These are phyloP conservation scores for Rhynchophorus ferrugineus DNA, from an alignment of 1,140 invertebrate species.

Conservation along the genomic window DNA sequence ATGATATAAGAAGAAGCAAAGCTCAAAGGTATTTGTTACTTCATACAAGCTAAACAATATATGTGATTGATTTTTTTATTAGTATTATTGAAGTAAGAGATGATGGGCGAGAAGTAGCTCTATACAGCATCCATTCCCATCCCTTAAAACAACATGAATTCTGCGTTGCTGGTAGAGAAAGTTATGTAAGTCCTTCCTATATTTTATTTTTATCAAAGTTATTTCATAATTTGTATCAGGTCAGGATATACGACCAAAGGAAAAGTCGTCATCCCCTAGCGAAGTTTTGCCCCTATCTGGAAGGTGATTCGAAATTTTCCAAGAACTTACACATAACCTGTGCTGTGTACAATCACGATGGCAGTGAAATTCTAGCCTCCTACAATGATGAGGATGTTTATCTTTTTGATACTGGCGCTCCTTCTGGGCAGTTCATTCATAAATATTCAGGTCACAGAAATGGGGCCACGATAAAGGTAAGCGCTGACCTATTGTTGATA, in stretches of 20 bases:
- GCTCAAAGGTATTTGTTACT: constrained; percentile 50
- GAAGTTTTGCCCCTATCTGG: constrained; percentile 29
- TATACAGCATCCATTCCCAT: constrained; percentile 84
- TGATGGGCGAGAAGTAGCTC: constrained; percentile 51
- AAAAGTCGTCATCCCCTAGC: constrained; percentile 31
- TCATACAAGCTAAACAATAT: neutral
- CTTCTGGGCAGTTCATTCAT: constrained; percentile 50
- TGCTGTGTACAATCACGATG: constrained; percentile 86
- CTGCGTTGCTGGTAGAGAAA: constrained; percentile 66
- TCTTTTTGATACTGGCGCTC: constrained; percentile 65
- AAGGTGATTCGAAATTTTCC: constrained; percentile 16
- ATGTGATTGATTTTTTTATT: constrained; percentile 18
- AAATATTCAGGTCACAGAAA: constrained; percentile 75
- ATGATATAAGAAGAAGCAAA: constrained; percentile 69
- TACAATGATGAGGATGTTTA: constrained; percentile 94
- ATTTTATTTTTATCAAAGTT: neutral
- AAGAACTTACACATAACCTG: constrained; percentile 64
- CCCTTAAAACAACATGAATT: constrained; percentile 72
- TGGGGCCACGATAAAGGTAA: constrained; percentile 69
- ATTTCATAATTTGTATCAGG: constrained; percentile 5
- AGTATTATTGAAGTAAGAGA: constrained; percentile 62
- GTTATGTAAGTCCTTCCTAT: constrained; percentile 5
- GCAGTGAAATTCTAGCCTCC: constrained; percentile 80
- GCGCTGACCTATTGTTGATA: neutral
- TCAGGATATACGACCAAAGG: constrained; percentile 38